phyloP scores from a whole-genome alignment of 2,797 vertebrate genomes.

The Rhinatrema bivittatum region DNA sequence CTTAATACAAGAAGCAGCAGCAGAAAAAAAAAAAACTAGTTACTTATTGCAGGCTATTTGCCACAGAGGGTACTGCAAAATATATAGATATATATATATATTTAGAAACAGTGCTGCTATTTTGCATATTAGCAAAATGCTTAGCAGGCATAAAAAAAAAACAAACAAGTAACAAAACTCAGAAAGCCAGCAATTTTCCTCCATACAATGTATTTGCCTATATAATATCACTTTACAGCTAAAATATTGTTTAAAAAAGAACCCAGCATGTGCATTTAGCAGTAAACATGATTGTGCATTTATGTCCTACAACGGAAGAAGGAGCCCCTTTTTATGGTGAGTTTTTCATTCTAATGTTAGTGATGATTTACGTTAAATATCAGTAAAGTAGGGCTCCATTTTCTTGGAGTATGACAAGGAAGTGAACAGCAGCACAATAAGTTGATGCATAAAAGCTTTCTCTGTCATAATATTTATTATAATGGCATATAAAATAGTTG shows the following conservation, averaged over 20 bases:
- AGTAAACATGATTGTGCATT: conserved; percentile 55
- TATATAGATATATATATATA: too few relatives aligned
- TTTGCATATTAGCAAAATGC: conserved; percentile 48
- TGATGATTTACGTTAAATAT: conserved; percentile 69
- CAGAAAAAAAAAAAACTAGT: too few relatives aligned
- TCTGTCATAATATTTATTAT: conserved; percentile 83
- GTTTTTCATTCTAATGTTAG: conserved; percentile 68
- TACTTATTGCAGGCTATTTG: too few relatives aligned
- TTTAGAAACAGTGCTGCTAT: too few relatives aligned
- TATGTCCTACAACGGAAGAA: conserved; percentile 44
- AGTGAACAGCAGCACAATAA: conserved; percentile 63
- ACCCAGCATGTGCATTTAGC: conserved; percentile 36
- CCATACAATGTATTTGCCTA: conserved; percentile 33
- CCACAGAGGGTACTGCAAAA: too few relatives aligned
- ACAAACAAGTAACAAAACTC: conserved; percentile 42
- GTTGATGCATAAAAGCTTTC: conserved; percentile 73
- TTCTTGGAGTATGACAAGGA: conserved; percentile 69
- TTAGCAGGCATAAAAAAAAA: conserved; percentile 55
- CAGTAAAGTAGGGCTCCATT: conserved; percentile 66
- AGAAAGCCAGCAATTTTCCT: conserved; percentile 44
- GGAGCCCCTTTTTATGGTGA: conserved; percentile 49
- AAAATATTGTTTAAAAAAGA: conserved; percentile 52
- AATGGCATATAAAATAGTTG: conserved; percentile 86
- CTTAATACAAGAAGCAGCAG: too few relatives aligned
- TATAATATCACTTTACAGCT: conserved; percentile 46